A percentile compares a stretch with the other conserved stretches of the same genome.
These are phyloP conservation scores for Nephrotoma flavescens DNA, from an alignment of 2,888 invertebrate species.

Conservation along the genomic window DNA sequence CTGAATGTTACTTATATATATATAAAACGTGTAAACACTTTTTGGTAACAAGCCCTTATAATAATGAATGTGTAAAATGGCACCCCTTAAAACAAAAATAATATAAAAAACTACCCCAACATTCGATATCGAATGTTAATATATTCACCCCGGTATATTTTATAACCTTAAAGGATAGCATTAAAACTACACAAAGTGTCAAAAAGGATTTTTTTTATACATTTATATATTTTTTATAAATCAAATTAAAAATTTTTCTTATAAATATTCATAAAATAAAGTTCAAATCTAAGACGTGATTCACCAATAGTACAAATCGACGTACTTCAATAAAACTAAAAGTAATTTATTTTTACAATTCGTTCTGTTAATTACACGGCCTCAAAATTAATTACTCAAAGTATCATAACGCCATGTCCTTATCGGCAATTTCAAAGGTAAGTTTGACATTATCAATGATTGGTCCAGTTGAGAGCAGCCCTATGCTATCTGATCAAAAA, in stretches of 20 bases:
- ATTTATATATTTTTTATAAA: background rate
- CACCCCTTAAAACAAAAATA: background rate
- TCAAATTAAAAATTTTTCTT: background rate
- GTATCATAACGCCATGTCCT: slow-evolving; percentile 46
- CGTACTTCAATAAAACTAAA: background rate
- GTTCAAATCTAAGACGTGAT: background rate
- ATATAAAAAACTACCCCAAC: background rate
- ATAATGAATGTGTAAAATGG: background rate
- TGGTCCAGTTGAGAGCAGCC: background rate
- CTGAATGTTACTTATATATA: background rate
- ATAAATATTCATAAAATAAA: background rate
- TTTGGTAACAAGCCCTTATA: background rate
- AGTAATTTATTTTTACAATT: background rate
- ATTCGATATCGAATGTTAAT: background rate
- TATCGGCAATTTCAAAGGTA: slow-evolving; percentile 51
- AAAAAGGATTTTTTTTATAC: background rate
- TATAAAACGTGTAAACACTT: background rate
- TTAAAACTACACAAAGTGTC: background rate
- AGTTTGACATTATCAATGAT: background rate
- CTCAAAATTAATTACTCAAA: slow-evolving; percentile 51
- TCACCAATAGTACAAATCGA: background rate
- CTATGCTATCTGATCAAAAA: no score
- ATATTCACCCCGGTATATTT: background rate
- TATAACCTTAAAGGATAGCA: background rate
- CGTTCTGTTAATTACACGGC: slow-evolving; percentile 20